Evolutionary conservation across 2,113 vertebrate genomes (phyloP), one percentile per base, ranked within the genome.

Genomic region (Verasper variegatus): DNA sequence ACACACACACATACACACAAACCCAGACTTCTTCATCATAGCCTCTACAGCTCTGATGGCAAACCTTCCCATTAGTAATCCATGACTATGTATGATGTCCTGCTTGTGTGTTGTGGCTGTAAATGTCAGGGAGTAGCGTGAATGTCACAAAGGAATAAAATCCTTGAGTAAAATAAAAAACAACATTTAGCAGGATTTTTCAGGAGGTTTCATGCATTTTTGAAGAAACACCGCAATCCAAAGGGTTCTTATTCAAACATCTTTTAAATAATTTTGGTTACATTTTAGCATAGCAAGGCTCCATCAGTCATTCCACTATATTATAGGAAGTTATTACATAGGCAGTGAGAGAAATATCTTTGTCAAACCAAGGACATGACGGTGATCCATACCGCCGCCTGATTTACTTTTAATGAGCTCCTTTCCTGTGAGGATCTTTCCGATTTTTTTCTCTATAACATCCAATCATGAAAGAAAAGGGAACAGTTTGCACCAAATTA

Each of bases 241-340:
- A 67, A 80, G 13, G 21, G 70, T 81, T 88, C 82, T 85, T 71
- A 81, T 79, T 86, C 78, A 87, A 84, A 85, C 75, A 74, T 74
- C 12, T 85, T 91, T 91, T 87, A 84, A 87, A 79, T 86, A 35
- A 79, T 77, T 35, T 86, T 80, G 86, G 80, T 88, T 86, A 88
- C 85, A 87, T 72, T 78, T 89, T 81, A 87, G 82, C 86, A 88
- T 64, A 78, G 65, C 80, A 85, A 81, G 68, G 74, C 77, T 86
- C 66, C 82, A 86, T 89, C 64, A 76, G 62, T 82, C 75, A 78
- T 75, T 85, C 70, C 85, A 81, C 66, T 71, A 20, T 73, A n/a
- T 57, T 71, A n/a, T 49, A 74, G 81, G 74, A 72, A 71, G 76
- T 77, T 83, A 74, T 83, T 75, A 84, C 76, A 91, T 55, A 81